Base-by-base conservation (phyloP, 2,113 vertebrate species). In the Circaetus cinerascens region DNA sequence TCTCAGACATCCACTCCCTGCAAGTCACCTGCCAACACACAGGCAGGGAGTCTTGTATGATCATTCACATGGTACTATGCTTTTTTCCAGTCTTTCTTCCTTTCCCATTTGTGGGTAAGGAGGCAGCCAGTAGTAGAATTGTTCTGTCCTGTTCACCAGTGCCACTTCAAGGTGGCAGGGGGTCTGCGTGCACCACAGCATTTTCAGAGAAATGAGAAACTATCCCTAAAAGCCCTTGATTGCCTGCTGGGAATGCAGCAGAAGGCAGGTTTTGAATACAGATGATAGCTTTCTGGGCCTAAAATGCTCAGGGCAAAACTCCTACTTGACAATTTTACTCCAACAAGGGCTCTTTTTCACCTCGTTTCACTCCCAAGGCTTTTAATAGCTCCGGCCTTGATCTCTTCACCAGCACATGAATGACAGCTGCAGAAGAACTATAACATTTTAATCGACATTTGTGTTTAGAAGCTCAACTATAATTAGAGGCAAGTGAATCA, bases 381-480 rank as follows among this genome's bases (percentile, higher is more conserved):
- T 96, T 88, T 88, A 86, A 88, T 69, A 92, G 53, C 71, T 88
- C 85, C 4, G 22, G 88, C 50, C 96, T 93, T 95, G 81, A 86
- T 94, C 93, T 90, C 78, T 66, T 85, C 45, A 34, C 60, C 69
- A 88, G 69, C 77, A 50, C 85, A 91, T 90, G 81, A 96, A 48
- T 96, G 96, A 88, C 90, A 96, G 92, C 87, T 96, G 90, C 93
- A 91, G 69, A 50, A 93, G 91, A 94, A 90, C 85, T 93, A 10
- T 90, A 94, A 79, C 87, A 82, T 95, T 95, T 96, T 94, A 94
- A 92, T 77, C 95, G 92, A 94, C 81, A 86, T 96, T 94, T 93
- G 45, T 96, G 77, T 95, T 96, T 85, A 76, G 78, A 60, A 90
- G 92, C 89, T 94, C 64, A 75, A 78, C 80, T 94, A 93, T 93